Conservation (phyloP, 2,113 vertebrate genomes). For the Passerina amoena region DNA sequence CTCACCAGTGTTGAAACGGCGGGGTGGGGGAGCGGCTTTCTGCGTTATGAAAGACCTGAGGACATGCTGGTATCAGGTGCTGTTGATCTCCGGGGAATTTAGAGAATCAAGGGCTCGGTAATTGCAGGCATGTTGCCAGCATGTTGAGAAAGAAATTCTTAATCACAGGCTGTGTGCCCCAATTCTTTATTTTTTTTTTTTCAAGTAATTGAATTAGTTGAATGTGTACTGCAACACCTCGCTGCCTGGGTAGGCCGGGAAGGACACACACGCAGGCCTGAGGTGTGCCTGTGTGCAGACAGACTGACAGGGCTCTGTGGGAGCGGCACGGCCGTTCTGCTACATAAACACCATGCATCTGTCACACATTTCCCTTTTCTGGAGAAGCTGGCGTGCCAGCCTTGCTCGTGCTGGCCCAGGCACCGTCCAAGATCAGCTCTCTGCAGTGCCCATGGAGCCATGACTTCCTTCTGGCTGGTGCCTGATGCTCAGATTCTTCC, state of each 20-base stretch:
- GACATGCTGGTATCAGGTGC: constrained; percentile 36
- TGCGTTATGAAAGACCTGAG: constrained; percentile 16
- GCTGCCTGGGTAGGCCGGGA: not conserved
- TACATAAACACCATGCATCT: not conserved
- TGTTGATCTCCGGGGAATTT: constrained; percentile 36
- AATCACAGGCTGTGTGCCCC: constrained; percentile 7
- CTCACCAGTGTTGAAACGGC: constrained; percentile 24
- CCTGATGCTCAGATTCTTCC: not conserved
- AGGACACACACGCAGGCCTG: accelerated
- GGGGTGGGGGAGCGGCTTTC: not conserved
- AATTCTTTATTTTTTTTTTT: not conserved
- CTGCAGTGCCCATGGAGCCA: accelerated
- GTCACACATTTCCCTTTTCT: not conserved
- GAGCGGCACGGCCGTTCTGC: not conserved
- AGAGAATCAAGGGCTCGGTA: constrained; percentile 50
- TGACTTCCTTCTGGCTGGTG: not conserved
- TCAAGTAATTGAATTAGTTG: constrained; percentile 14
- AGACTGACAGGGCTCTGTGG: not conserved
- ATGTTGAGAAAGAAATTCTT: constrained; percentile 17
- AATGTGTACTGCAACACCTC: not conserved
- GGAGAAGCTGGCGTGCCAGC: not conserved
- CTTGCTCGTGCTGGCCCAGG: not conserved
- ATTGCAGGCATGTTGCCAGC: constrained; percentile 36
- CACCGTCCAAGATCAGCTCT: not conserved
- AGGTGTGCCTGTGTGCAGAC: not conserved